Percentiles rank a stretch among this genome's conserved stretches.
These are phyloP conservation scores for Coregonus sp. DNA, from an alignment of 2,797 vertebrate species.

Conservation along the genomic window DNA sequence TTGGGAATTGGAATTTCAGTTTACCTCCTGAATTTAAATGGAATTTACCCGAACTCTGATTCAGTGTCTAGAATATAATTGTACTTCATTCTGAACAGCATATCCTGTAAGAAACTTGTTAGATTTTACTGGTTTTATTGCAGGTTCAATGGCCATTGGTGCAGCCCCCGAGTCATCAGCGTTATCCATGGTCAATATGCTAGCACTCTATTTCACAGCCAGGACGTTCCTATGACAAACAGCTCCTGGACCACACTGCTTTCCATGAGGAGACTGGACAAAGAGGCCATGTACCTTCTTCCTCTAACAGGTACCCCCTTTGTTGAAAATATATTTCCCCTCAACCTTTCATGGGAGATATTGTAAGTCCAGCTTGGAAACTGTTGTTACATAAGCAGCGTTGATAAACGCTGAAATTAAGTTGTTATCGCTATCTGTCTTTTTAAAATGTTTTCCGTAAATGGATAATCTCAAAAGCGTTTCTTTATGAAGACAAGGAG, in stretches of 20 bases:
- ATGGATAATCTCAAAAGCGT: conserved; percentile 52
- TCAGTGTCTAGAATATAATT: background rate
- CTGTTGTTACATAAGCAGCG: conserved; percentile 51
- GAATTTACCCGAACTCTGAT: background rate
- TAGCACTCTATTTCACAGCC: conserved; percentile 86
- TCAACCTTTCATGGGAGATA: conserved; percentile 48
- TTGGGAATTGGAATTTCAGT: background rate
- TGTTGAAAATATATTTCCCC: conserved; percentile 45
- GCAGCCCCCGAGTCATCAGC: conserved; percentile 78
- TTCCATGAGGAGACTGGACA: conserved; percentile 49
- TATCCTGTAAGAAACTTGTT: background rate
- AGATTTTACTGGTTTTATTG: conserved; percentile 42
- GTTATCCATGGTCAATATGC: conserved; percentile 77
- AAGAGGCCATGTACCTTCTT: conserved; percentile 47
- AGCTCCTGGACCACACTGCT: conserved; percentile 50
- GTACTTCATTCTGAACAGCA: background rate
- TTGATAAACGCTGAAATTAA: conserved; percentile 55
- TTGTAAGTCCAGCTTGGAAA: conserved; percentile 43
- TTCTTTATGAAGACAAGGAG: conserved; percentile 42
- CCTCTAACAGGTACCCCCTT: conserved; percentile 29
- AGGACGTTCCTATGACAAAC: conserved; percentile 91
- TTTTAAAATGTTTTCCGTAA: conserved; percentile 39
- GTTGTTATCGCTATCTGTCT: conserved; percentile 40
- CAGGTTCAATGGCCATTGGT: conserved; percentile 82
- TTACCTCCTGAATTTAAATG: background rate